Conservation (phyloP, 1,140 invertebrate species). For the Lethrus apterus region DNA sequence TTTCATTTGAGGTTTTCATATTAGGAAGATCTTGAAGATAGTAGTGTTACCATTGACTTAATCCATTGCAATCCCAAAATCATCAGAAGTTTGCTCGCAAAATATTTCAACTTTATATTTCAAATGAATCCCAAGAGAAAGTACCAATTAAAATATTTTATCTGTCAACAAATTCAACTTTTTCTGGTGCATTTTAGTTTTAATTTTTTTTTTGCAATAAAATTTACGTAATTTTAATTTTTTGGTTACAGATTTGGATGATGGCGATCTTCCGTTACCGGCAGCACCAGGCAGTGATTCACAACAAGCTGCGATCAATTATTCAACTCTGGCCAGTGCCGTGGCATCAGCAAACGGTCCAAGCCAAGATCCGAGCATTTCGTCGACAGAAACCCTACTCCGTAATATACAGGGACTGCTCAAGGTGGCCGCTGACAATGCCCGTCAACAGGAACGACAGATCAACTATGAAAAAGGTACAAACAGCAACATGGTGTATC, state of each 20-base stretch:
- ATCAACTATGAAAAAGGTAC: conserved; percentile 95
- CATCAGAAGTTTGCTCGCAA: too few species aligned
- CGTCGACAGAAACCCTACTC: conserved; percentile 85
- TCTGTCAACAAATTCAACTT: too few species aligned
- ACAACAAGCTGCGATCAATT: conserved; percentile 63
- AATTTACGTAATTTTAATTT: background rate
- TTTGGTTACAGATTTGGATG: conserved; percentile 46
- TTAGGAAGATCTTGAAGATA: too few species aligned
- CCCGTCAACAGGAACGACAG: conserved; percentile 88
- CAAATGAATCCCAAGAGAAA: too few species aligned
- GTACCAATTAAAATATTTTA: too few species aligned
- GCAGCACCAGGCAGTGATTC: conserved; percentile 51
- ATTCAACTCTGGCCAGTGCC: conserved; percentile 56
- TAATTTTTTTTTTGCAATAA: too few species aligned
- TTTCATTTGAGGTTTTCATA: too few species aligned
- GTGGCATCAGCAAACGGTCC: conserved; percentile 43
- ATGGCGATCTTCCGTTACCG: conserved; percentile 57
- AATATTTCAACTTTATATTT: too few species aligned
- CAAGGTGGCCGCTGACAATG: conserved; percentile 92
- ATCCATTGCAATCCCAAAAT: too few species aligned
- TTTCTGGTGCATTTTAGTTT: too few species aligned
- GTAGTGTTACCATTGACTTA: too few species aligned
- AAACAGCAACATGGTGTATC: conserved; percentile 43
- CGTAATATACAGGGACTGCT: conserved; percentile 91
- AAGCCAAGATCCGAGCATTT: conserved; percentile 51